These are phyloP conservation scores for Agrilus planipennis DNA, from an alignment of 1,140 invertebrate species.

Conservation along the genomic window DNA sequence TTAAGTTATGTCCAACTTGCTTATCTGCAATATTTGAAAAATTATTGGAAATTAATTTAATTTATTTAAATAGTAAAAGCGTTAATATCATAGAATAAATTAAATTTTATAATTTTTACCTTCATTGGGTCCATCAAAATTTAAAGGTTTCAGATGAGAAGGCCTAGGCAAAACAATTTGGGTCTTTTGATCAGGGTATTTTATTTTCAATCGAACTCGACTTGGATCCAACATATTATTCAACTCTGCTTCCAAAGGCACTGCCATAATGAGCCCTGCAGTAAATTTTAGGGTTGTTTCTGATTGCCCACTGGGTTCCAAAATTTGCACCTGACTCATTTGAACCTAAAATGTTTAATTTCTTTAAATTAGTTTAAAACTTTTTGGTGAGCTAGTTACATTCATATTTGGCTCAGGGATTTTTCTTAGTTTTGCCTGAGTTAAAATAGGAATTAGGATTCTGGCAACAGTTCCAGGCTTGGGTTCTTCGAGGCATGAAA, in stretches of 20 bases:
- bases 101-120: slow-evolving; percentile 14
- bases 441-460: slow-evolving; percentile 67
- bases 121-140: slow-evolving; percentile 24
- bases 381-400: slow-evolving; percentile 33
- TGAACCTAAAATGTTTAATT: slow-evolving; percentile 43
- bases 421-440: slow-evolving; percentile 42
- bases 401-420: slow-evolving; percentile 50
- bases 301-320: slow-evolving; percentile 68
- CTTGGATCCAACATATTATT: slow-evolving; percentile 61
- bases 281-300: slow-evolving; percentile 88
- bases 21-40: slow-evolving; percentile 8
- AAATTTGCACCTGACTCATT: slow-evolving; percentile 69
- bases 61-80: too few species aligned
- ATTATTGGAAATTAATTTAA: not conserved
- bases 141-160: slow-evolving; percentile 50
- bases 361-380: too few species aligned
- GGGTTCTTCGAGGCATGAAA: slow-evolving; percentile 65
- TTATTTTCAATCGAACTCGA: slow-evolving; percentile 68
- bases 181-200: slow-evolving; percentile 83
- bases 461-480: slow-evolving; percentile 76
- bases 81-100: too few species aligned
- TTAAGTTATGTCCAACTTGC: slow-evolving; percentile 48
- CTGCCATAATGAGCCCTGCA: slow-evolving; percentile 76
- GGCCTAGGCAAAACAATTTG: slow-evolving; percentile 68
- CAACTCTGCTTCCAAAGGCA: slow-evolving; percentile 77